Evolutionary conservation across 2,888 invertebrate genomes (phyloP), one percentile per base, ranked within the genome.

Genomic region (Acanthosoma haemorrhoidale): DNA sequence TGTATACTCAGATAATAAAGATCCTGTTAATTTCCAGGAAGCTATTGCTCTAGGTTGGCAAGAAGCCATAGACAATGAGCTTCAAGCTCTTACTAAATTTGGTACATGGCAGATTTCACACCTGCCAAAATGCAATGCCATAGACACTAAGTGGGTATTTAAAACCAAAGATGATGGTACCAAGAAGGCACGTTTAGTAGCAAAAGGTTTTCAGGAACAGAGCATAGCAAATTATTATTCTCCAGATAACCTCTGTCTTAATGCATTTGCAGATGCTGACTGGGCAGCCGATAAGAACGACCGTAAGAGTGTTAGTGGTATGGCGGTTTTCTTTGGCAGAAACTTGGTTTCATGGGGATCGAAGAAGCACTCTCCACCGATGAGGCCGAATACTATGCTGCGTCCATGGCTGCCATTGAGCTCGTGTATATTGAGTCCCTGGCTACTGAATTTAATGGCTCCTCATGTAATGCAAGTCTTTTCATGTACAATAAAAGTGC

Each of bases 201-300:
- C 60, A 11, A n/a, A n/a, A n/a, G n/a, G n/a, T n/a, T n/a, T n/a
- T n/a, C n/a, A 61, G 67, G 66, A 70, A 32, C 15, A 66, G 34
- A 36, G 32, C 4, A 8, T 57, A 34, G 60, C 18, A 21, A 36
- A 69, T 9, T 4, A 68, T n/a, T n/a, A n/a, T n/a, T n/a, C n/a
- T n/a, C n/a, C n/a, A n/a, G n/a, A n/a, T n/a, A n/a, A n/a, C n/a
- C n/a, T n/a, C n/a, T n/a, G n/a, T n/a, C n/a, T n/a, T n/a, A n/a
- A n/a, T n/a, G n/a, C n/a, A n/a, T n/a, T n/a, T n/a, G n/a, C n/a
- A 15, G 70, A 72, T 59, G 58, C 70, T 59, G 72, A 72, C 60
- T 72, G 72, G 70, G 72, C 66, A 6, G 32, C 59, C 3, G 66
- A 70, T 59, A 64, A 67, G 32, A 25, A 64, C 13, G 70, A 70